These are phyloP conservation scores for Pollenia labialis DNA, from an alignment of 2,888 invertebrate species.

Conservation along the genomic window DNA sequence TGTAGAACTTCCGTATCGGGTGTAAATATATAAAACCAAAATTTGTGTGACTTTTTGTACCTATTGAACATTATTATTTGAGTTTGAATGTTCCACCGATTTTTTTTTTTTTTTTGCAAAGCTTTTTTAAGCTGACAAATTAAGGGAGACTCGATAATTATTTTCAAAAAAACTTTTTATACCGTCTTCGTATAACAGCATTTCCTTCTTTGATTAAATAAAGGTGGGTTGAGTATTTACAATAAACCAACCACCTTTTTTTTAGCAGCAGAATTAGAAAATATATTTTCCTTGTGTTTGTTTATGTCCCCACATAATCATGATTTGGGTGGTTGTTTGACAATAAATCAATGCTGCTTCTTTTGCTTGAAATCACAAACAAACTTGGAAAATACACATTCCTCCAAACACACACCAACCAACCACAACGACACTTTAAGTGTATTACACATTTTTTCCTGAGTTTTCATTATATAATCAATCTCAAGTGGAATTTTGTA, in stretches of 20 bases:
- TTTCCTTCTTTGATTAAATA: not conserved
- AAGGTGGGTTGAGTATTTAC: conserved; percentile 1
- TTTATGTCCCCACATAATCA: not conserved
- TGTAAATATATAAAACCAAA: too few relatives aligned
- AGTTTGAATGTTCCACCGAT: too few relatives aligned
- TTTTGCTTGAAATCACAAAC: conserved; percentile 29
- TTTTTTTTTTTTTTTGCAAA: too few relatives aligned
- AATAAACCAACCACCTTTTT: conserved; percentile 8
- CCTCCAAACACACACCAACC: conserved; percentile 17
- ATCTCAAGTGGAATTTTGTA: conserved; percentile 38
- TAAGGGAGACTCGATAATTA: not conserved
- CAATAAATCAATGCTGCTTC: conserved; percentile 58
- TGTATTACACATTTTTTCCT: conserved; percentile 9
- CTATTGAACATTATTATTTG: too few relatives aligned
- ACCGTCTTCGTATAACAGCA: not conserved
- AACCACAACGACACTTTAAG: not conserved
- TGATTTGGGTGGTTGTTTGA: conserved; percentile 33
- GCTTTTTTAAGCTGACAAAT: too few relatives aligned
- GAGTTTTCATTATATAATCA: conserved; percentile 68
- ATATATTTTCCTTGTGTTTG: not conserved
- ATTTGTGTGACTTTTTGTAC: too few relatives aligned
- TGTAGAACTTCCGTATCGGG: too few relatives aligned
- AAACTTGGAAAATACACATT: conserved; percentile 19
- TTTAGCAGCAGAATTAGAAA: not conserved
- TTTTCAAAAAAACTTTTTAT: not conserved